phyloP scores from a whole-genome alignment of 2,113 vertebrate genomes.

The Perca schrenkii region DNA sequence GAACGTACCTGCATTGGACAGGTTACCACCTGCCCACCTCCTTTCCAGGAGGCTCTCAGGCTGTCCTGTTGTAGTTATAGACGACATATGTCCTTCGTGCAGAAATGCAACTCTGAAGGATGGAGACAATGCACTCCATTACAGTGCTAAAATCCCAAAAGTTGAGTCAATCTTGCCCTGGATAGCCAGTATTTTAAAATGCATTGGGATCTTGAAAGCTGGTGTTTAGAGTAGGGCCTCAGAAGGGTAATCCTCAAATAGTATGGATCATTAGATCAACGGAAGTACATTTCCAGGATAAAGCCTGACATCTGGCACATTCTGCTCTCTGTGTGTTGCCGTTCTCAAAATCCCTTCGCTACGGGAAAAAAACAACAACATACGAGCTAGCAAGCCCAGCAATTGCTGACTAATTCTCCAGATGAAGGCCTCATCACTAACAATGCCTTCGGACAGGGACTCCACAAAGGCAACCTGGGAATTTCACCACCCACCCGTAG shows the following conservation, averaged over 20 bases:
- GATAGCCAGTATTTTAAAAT: slow-evolving; percentile 18
- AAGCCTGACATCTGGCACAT: no score
- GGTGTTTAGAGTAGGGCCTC: not conserved
- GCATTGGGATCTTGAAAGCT: not conserved
- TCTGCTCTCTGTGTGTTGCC: no score
- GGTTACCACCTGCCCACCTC: slow-evolving; percentile 17
- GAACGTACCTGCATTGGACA: not conserved
- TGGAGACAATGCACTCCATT: slow-evolving; percentile 11
- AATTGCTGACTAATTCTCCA: not conserved
- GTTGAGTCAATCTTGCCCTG: not conserved
- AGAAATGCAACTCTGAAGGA: slow-evolving; percentile 19
- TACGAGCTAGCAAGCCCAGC: no score
- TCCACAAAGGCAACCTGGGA: no score
- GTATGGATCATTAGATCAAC: no score
- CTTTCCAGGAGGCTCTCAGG: slow-evolving; percentile 20
- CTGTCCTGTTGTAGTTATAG: not conserved
- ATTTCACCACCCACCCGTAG: not conserved
- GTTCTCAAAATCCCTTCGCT: no score
- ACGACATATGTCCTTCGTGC: slow-evolving; percentile 15
- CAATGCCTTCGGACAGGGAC: no score
- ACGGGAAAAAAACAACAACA: no score
- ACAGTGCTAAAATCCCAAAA: slow-evolving; percentile 17
- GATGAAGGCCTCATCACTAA: slow-evolving; percentile 6
- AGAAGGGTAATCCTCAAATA: slow-evolving; percentile 8
- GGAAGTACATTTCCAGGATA: no score